Evolutionary conservation across 2,797 vertebrate species (phyloP), one percentile per base, ranked within the genome.

Genomic region (Crypturellus tataupa): DNA sequence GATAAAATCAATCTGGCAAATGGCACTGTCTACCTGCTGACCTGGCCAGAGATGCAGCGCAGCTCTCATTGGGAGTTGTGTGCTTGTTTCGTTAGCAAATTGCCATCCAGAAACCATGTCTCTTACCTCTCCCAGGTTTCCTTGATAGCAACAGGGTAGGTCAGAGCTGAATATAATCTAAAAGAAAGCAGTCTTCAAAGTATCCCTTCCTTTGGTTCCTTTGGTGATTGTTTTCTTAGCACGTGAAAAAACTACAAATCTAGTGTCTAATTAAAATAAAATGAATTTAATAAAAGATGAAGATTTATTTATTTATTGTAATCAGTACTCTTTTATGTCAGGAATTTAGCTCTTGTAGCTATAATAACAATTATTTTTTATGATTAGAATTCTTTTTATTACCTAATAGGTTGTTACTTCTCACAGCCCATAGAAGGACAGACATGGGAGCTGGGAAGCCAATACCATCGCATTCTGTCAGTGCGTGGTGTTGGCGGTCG

Each of bases 31-130:
- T 69, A 3, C 10, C 3, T 46, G 67, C 29, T 0, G 2, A 31
- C 33, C 6, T 64, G 78, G 23, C 49, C 29, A 12, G 65, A 27
- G 18, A 17, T 55, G 9, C 1, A 17, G 47, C 9, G 16, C 5
- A 20, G 47, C 10, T n/a, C 15, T 1, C 1, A 16, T 42, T 33
- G 12, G 31, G 39, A 49, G 27, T 47, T 0, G 0, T 27, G 69
- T 23, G 15, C 24, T 13, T 55, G 53, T 75, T 33, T 81, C 29
- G 5, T 60, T 35, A 53, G 29, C 62, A 91, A 31, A 6, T 72
- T 84, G 60, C 42, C 47, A 5, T 49, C 31, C 60, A 47, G 51
- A 64, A 88, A 62, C 11, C 31, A 8, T 42, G 91, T 78, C 40
- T 72, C 11, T 69, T 49, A 80, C n/a, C 37, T 23, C 58, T 51